Conservation (phyloP, 1,140 invertebrate species). For the Thaumetopoea pityocampa region DNA sequence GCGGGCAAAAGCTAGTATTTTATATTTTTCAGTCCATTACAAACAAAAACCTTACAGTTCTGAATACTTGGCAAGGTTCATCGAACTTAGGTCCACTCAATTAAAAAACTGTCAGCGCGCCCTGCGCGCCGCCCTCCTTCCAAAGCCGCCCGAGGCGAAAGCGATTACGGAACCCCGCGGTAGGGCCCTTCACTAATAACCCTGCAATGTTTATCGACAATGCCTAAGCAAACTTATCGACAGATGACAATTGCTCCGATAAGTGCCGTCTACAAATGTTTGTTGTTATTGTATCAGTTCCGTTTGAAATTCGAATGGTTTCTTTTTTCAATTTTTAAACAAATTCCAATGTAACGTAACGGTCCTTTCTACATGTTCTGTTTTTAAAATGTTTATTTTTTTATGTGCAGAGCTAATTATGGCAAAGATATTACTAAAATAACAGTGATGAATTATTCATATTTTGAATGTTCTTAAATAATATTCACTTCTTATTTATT, state of each 20-base stretch:
- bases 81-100: conserved; percentile 29
- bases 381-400: too few relatives aligned
- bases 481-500: too few relatives aligned
- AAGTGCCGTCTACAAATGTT: conserved; percentile 4
- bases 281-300: conserved; percentile 4
- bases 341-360: too few relatives aligned
- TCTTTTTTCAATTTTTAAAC: too few relatives aligned
- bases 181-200: conserved; percentile 38
- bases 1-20: too few relatives aligned
- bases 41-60: conserved; percentile 7
- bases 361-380: too few relatives aligned
- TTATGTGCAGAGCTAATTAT: too few relatives aligned
- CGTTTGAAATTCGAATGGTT: too few relatives aligned
- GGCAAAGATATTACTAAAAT: too few relatives aligned
- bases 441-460: too few relatives aligned
- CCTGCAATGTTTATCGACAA: conserved; percentile 39
- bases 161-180: conserved; percentile 42
- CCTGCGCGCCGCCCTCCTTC: conserved; percentile 27
- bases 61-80: conserved; percentile 28
- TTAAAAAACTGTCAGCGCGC: conserved; percentile 30
- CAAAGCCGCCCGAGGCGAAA: conserved; percentile 47
- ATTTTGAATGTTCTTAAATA: too few relatives aligned
- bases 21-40: not conserved
- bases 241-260: conserved; percentile 49
- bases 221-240: conserved; percentile 47